Evolutionary conservation across 2,113 vertebrate genomes (phyloP).

Genomic region (Laticauda colubrina): DNA sequence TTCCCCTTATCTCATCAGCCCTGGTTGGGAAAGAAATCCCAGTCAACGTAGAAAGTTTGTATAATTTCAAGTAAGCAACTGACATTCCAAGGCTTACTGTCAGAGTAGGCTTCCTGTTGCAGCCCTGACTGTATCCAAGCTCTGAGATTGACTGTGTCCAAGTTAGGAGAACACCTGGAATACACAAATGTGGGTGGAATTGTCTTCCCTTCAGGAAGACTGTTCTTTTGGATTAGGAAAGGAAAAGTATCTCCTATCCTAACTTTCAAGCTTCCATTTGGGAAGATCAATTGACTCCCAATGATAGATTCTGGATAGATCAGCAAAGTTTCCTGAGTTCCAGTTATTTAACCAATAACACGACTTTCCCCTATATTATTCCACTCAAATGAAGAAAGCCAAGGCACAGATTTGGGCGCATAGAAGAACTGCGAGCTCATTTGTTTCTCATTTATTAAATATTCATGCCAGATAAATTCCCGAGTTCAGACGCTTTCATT

Average conservation of each 20-base stretch:
- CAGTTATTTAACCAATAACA: not conserved
- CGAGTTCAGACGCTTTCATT: not conserved
- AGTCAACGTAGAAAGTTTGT: not conserved
- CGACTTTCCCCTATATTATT: not conserved
- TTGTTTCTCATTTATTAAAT: not conserved
- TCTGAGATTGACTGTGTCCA: not conserved
- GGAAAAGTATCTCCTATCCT: not conserved
- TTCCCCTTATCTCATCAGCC: not conserved
- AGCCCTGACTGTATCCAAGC: not conserved
- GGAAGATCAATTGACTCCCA: not conserved
- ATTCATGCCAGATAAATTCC: not conserved
- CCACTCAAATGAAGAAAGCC: not conserved
- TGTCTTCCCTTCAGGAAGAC: not conserved
- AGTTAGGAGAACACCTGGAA: not conserved
- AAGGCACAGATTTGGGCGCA: not conserved
- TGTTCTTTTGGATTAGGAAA: not conserved
- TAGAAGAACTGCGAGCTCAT: not conserved
- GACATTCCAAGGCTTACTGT: not conserved
- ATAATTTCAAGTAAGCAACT: not conserved
- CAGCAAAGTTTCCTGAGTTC: not conserved
- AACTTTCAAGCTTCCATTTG: not conserved
- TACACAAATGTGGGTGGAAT: no score
- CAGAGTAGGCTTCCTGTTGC: not conserved
- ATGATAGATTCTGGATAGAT: not conserved
- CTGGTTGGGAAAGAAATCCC: not conserved